Base-by-base conservation (phyloP, 2,888 invertebrate genomes). In the Tiliacea citrago region DNA sequence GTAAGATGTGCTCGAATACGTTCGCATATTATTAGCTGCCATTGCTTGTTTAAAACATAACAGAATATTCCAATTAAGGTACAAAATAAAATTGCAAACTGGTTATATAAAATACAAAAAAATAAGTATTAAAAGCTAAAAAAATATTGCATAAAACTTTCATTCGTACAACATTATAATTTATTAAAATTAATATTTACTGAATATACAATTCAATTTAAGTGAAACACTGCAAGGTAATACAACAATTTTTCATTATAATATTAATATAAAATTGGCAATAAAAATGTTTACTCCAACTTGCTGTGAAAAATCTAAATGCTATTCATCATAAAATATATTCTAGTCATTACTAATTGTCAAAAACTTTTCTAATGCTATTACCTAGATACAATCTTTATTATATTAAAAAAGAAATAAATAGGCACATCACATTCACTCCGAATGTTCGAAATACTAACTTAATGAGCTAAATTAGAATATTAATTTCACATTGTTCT, bases 341-440 rank as follows among this genome's bases (percentile, higher is more conserved):
- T 85, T 91, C 91, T 93, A 92, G 87, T 92, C 91, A 89, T 92
- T 92, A 92, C 90, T 92, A 92, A 91, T 94, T 94, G 95, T 95
- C 94, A 94, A 93, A 91, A 91, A 89, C 77, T 76, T 87, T 88
- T 82, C 84, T 90, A 91, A 87, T 83, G 84, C 89, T 93, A 89
- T 86, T 88, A 94, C 90, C 92, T 94, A 94, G 91, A 91, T 93
- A 95, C 91, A 93, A 92, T 94, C 91, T 91, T 93, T 90, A 91
- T 92, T 91, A 92, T 91, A 91, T 90, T 93, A 91, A 93, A 94
- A 94, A 92, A 88, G 92, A 94, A 96, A 96, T 95, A 96, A 96
- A 95, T 96, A 96, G 94, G 94, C 95, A 96, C 94, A 93, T 92
- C 88, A 92, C 94, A 95, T 95, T 94, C 95, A 90, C 88, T 87